These are phyloP conservation scores for Oncorhynchus keta DNA, from an alignment of 2,113 vertebrate genomes.

Conservation along the genomic window DNA sequence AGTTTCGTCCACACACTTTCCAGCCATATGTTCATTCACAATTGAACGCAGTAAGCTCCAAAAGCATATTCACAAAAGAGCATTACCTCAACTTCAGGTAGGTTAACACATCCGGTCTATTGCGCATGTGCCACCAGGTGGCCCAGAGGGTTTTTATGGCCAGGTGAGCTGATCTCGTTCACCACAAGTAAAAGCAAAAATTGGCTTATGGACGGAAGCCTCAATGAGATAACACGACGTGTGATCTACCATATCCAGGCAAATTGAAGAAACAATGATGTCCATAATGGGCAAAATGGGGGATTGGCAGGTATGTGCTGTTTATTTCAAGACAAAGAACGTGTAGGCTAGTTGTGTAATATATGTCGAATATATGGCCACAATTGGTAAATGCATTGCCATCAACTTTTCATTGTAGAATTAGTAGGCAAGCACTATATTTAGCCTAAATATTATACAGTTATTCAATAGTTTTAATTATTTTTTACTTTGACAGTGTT, in stretches of 20 bases:
- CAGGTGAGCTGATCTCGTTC: conserved; percentile 90
- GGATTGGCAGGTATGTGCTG: conserved; percentile 91
- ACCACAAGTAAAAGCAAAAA: conserved; percentile 80
- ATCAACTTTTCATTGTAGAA: no score
- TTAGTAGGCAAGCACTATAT: no score
- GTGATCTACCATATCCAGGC: conserved; percentile 69
- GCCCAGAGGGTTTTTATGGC: conserved; percentile 83
- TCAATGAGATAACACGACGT: conserved; percentile 76
- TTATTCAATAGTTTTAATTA: no score
- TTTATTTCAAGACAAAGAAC: conserved; percentile 57
- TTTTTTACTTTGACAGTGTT: no score
- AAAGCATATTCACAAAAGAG: neutral
- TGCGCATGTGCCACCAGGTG: conserved; percentile 93
- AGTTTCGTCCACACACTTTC: neutral
- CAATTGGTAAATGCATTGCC: neutral
- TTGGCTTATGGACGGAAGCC: conserved; percentile 80
- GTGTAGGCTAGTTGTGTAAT: conserved; percentile 14
- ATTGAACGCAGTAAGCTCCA: neutral
- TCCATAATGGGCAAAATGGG: conserved; percentile 94
- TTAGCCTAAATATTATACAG: no score
- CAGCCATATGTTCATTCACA: neutral
- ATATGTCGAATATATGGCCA: neutral
- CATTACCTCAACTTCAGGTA: conserved; percentile 34
- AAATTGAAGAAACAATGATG: conserved; percentile 76
- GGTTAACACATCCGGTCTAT: conserved; percentile 71